Evolutionary conservation across 2,888 invertebrate genomes (phyloP), one percentile per base, ranked within the genome.

Genomic region (Gortyna flavago): DNA sequence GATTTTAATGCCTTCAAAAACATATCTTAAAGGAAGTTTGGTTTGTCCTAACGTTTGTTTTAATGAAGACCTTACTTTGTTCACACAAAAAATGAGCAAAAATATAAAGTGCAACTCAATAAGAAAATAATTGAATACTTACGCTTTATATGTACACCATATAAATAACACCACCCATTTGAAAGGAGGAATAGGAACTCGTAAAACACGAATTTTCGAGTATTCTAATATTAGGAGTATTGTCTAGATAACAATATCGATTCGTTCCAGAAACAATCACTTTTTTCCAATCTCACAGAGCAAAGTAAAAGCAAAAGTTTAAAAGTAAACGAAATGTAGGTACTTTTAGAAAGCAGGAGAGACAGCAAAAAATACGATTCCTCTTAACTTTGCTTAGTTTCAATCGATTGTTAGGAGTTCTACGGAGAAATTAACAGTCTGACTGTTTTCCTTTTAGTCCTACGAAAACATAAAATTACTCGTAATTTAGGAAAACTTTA

Each of bases 381-480:
- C n/a, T 25, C 44, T 59, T 18, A 81, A 77, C 75, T 85, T 65
- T 64, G 62, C 70, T 38, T 68, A 78, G 67, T 65, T 77, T 67
- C 74, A 59, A 83, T 85, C 61, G 79, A 66, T 32, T 81, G n/a
- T 79, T 75, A 75, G 51, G 70, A 87, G 67, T 83, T 81, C 57
- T 8, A 16, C 64, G 25, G 67, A 81, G 67, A 79, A 79, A 81
- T 81, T 79, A 81, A 85, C 57, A 71, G 75, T 54, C 25, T 0
- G 68, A 41, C 70, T 80, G 67, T 79, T 83, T 84, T 70, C 59
- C 66, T 61, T 77, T 77, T 67, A 62, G 75, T 76, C 77, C 79
- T 83, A 85, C 81, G 72, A 84, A 85, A 87, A 79, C 87, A 85
- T 81, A 75, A 78, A 71, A 41, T 38, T 69, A 69, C 29, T 69